Evolutionary conservation across 2,888 invertebrate species (phyloP).

Genomic region (Drosophila ezoana): DNA sequence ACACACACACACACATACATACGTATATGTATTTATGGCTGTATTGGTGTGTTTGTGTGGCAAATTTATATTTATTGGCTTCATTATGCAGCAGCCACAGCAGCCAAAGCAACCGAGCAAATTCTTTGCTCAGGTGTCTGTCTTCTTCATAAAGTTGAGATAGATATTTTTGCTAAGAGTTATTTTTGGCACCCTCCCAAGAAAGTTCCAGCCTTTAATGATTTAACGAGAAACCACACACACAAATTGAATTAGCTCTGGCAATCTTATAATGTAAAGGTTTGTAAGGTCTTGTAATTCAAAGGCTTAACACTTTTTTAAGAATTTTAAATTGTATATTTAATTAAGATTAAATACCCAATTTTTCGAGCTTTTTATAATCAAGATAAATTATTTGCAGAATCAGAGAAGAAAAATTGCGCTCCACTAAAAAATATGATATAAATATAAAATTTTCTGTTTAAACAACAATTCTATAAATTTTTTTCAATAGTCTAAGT

Average conservation of each 20-base stretch:
- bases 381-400: too few species aligned
- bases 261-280: slow-evolving; percentile 38
- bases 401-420: too few species aligned
- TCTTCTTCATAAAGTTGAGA: slow-evolving; percentile 13
- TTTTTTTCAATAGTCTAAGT: too few species aligned
- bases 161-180: slow-evolving; percentile 15
- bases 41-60: slow-evolving; percentile 49
- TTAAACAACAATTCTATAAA: too few species aligned
- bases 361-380: too few species aligned
- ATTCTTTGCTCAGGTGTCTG: slow-evolving; percentile 44
- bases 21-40: slow-evolving; percentile 52
- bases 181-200: slow-evolving; percentile 15
- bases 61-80: slow-evolving; percentile 82
- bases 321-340: too few species aligned
- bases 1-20: background rate
- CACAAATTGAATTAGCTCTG: slow-evolving; percentile 51
- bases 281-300: too few species aligned
- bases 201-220: slow-evolving; percentile 44
- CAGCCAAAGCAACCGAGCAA: slow-evolving; percentile 17
- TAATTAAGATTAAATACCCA: too few species aligned
- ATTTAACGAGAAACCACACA: slow-evolving; percentile 54
- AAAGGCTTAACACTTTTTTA: too few species aligned
- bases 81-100: slow-evolving; percentile 74
- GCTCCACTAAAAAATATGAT: too few species aligned
- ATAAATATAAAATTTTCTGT: too few species aligned